phyloP scores from a whole-genome alignment of 2,888 invertebrate species.

The Acrobeloides nanus region DNA sequence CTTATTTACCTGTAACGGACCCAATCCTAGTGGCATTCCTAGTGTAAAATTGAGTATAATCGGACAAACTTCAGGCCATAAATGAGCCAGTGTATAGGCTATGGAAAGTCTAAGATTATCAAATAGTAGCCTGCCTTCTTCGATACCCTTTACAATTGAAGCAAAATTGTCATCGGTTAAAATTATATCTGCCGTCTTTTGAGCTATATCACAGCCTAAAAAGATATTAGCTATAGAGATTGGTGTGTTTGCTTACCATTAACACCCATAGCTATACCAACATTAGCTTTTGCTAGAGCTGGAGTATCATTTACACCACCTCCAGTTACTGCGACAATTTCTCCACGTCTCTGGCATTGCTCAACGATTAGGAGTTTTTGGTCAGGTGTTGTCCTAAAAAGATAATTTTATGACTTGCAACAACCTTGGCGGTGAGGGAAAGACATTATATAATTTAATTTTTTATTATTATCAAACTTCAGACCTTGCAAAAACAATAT shows the following conservation, averaged over 20 bases:
- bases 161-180: conserved; percentile 51
- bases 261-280: conserved; percentile 51
- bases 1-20: conserved; percentile 37
- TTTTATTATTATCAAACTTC: not conserved
- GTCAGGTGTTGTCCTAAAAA: conserved; percentile 44
- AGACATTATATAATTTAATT: not conserved
- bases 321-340: conserved; percentile 49
- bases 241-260: conserved; percentile 27
- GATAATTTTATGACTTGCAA: not conserved
- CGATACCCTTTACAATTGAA: conserved; percentile 44
- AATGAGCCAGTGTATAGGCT: conserved; percentile 49
- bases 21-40: conserved; percentile 46
- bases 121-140: conserved; percentile 48
- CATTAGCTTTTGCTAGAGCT: conserved; percentile 48
- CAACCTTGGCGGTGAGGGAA: not conserved
- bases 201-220: conserved; percentile 35
- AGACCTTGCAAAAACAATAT: conserved; percentile 51
- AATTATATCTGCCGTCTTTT: conserved; percentile 25
- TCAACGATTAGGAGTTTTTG: conserved; percentile 49
- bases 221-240: not conserved
- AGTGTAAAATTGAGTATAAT: conserved; percentile 48
- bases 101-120: conserved; percentile 40
- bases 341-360: conserved; percentile 48
- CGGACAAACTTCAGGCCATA: conserved; percentile 52
- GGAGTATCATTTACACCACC: conserved; percentile 51